Conservation (phyloP, 2,888 invertebrate genomes). For the Machimus atricapillus region DNA sequence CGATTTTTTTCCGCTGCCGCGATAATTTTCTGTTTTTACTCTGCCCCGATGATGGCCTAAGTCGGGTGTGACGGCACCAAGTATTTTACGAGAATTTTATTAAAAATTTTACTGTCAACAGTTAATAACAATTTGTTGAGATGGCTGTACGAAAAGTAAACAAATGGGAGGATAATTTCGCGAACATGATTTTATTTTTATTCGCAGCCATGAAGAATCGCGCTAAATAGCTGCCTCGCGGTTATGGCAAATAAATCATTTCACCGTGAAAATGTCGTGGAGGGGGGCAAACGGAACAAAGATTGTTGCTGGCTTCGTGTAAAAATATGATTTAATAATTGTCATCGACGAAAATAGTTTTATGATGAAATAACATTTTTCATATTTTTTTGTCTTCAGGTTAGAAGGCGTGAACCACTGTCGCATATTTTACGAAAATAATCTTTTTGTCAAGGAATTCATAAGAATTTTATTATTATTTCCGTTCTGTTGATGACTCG, state of each 20-base stretch:
- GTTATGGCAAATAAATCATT: conserved; percentile 24
- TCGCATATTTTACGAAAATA: not conserved
- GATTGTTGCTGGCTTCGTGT: not conserved
- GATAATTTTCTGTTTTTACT: not conserved
- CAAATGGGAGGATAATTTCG: not conserved
- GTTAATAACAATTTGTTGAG: conserved; percentile 36
- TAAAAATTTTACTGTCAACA: conserved; percentile 38
- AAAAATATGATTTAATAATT: conserved; percentile 10
- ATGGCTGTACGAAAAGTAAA: not conserved
- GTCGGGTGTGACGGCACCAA: not conserved
- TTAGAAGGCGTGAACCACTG: not conserved
- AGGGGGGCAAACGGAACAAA: not conserved
- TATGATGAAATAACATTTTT: not conserved
- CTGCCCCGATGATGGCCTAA: not conserved
- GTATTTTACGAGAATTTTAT: conserved; percentile 23
- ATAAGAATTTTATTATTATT: not conserved
- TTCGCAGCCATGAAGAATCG: conserved; percentile 24
- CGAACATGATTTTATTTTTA: conserved; percentile 23
- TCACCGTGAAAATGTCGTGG: not conserved
- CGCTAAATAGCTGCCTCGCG: conserved; percentile 8
- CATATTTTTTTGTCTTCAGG: not conserved
- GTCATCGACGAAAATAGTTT: not conserved
- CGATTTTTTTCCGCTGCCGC: not conserved
- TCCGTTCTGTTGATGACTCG: not conserved
- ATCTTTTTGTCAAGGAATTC: not conserved